Evolutionary conservation across 1,140 invertebrate species (phyloP), one percentile per base, ranked within the genome.

Genomic region (Aplysia californica): DNA sequence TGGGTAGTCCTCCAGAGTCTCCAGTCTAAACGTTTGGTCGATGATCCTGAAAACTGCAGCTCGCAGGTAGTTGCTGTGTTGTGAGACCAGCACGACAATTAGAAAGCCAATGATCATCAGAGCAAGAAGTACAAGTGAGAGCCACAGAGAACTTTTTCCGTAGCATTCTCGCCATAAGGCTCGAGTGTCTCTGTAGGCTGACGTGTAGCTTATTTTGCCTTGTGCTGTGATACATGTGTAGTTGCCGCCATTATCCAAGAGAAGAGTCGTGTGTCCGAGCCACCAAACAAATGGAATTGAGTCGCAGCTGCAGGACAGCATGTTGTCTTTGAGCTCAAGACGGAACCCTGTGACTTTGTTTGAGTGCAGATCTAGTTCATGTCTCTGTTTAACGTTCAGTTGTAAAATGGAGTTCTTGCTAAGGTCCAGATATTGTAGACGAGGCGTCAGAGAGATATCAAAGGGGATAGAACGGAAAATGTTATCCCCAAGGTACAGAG

Each of bases 121-220:
- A n/a, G 29, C 23, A 5, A 68, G 31, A 21, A 68, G 31, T 44
- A 68, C 50, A 15, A 68, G 1, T 20, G 66, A 44, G 20, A 68
- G 15, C 39, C 3, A 26, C 21, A 68, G 38, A 36, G 50, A 41
- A 39, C 20, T 26, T 29, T 29, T 23, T 3, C 66, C 66, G n/a
- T 41, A 68, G 31, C 66, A 68, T 68, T 68, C 31, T 20, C 66
- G 20, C 66, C 66, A 68, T 3, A 68, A 29, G 23, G 21, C 5
- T 26, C 50, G 38, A 10, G 50, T 2, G n/a, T 68, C 66, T n/a
- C 4, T 3, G 50, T 10, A 3, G 4, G 0, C 2, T 15, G 10
- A 20, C 2, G 6, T 33, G 38, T 68, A 68, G 6, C 31, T 36
- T 5, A 39, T n/a, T 6, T 68, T 18, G 26, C 66, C 66, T n/a